Base-by-base conservation (phyloP, 2,888 invertebrate species). In the Plebejus melissa region DNA sequence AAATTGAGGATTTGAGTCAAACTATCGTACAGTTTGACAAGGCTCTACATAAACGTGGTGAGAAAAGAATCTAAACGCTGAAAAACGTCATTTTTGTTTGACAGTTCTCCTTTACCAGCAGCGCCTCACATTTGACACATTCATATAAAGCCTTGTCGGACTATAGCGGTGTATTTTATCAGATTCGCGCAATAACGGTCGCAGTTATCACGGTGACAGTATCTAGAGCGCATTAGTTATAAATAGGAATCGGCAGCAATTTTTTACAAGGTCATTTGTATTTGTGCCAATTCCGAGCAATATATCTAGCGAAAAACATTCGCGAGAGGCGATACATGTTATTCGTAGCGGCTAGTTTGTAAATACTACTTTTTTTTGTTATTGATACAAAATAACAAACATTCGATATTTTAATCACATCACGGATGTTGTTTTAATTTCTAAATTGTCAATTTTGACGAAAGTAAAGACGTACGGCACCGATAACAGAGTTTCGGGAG, bases 201-300 rank as follows among this genome's bases (percentile, higher is more conserved):
- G 32, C 46, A 46, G 72, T 54, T 72, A 54, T 72, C 72, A 72
- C 72, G 72, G 54, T 32, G 54, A 72, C 71, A 70, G 41, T 72
- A 54, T 72, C 32, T 32, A 72, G 72, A 72, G 54, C 50, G 32
- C 72, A 46, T 28, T 32, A 32, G 50, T 72, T 72, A 72, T 72
- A 32, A 72, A 72, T 72, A 72, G 54, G 54, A 54, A 72, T 72
- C 72, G 72, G 32, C 32, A 54, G 54, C 72, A 72, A 71, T 72
- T 72, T 71, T 72, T 72, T 50, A 54, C 72, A 72, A 72, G 72
- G 72, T 72, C 72, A 32, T 54, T 50, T 72, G 46, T 72, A 72
- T 72, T 32, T 72, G 72, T 72, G 72, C 72, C 72, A 72, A 72
- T 72, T 72, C 72, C 50, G 54, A 46, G 28, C 32, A 32, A 54